Percentiles rank a stretch among this genome's conserved stretches.
Conservation (phyloP, 2,888 invertebrate species). For the Steinernema carpocapsae region DNA sequence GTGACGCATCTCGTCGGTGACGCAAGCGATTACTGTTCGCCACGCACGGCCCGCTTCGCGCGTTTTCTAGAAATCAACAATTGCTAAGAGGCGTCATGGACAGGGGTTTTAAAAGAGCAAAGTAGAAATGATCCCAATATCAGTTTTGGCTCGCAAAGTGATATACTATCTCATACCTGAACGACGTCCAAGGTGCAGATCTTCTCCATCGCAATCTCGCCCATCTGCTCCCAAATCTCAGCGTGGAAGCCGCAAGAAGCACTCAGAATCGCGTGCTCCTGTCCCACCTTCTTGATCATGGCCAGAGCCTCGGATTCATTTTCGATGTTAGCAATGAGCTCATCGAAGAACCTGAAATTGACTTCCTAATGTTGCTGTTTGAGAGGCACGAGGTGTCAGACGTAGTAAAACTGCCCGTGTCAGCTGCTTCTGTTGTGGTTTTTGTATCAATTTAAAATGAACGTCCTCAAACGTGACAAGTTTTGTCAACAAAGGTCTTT, state of each 20-base stretch:
- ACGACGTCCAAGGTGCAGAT: conserved; percentile 50
- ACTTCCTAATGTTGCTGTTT: too few relatives aligned
- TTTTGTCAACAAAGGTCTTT: too few relatives aligned
- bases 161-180: too few relatives aligned
- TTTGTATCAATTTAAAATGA: too few relatives aligned
- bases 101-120: too few relatives aligned
- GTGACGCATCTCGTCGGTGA: conserved; percentile 64
- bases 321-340: conserved; percentile 59
- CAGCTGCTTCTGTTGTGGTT: too few relatives aligned
- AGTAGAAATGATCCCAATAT: too few relatives aligned
- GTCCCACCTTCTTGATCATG: conserved; percentile 48
- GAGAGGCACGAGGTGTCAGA: too few relatives aligned
- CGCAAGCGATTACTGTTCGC: conserved; percentile 65
- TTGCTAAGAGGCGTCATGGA: too few relatives aligned
- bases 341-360: conserved; percentile 67
- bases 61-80: conserved; percentile 54
- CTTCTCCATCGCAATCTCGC: conserved; percentile 67
- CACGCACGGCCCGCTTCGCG: conserved; percentile 66
- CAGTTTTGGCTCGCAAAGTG: too few relatives aligned
- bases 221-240: conserved; percentile 67
- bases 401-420: too few relatives aligned
- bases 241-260: conserved; percentile 48
- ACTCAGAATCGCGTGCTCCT: conserved; percentile 49
- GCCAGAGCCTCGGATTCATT: conserved; percentile 55
- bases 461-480: too few relatives aligned